Percentiles rank a stretch among this genome's conserved stretches.
These are phyloP conservation scores for Brassicogethes aeneus DNA, from an alignment of 2,888 invertebrate genomes.

Conservation along the genomic window DNA sequence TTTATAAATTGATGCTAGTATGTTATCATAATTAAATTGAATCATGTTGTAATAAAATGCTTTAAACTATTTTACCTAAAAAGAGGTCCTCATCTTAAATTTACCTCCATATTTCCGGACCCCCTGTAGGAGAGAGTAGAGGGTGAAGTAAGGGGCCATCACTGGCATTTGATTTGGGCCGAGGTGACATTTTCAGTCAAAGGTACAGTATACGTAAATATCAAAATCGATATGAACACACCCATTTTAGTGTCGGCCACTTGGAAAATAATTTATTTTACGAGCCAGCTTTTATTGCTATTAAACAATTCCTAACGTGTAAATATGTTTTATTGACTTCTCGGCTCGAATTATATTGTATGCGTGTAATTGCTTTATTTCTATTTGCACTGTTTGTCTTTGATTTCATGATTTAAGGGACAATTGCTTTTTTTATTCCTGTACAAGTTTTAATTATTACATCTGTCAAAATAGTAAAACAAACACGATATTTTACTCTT, in stretches of 20 bases:
- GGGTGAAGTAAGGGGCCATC: background rate
- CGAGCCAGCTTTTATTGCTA: slow-evolving; percentile 20
- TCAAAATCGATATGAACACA: slow-evolving; percentile 19
- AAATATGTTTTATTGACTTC: slow-evolving; percentile 20
- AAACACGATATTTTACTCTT: no score
- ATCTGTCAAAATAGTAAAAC: no score
- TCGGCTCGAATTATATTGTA: slow-evolving; percentile 13
- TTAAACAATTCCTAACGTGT: slow-evolving; percentile 23
- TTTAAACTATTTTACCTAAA: no score
- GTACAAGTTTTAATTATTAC: no score
- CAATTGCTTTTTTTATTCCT: no score
- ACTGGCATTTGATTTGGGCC: background rate
- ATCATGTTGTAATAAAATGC: no score
- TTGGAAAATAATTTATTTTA: slow-evolving; percentile 25
- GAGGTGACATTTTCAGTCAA: background rate
- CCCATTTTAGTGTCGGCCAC: slow-evolving; percentile 15
- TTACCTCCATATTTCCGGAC: no score
- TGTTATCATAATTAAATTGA: no score
- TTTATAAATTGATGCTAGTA: no score
- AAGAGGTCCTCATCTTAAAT: no score
- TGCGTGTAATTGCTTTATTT: slow-evolving; percentile 3
- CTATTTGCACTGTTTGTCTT: background rate
- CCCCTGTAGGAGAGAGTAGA: no score
- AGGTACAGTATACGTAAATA: slow-evolving; percentile 10
- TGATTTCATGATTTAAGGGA: no score